phyloP scores from a whole-genome alignment of 2,113 vertebrate species.

The Poecile atricapillus region DNA sequence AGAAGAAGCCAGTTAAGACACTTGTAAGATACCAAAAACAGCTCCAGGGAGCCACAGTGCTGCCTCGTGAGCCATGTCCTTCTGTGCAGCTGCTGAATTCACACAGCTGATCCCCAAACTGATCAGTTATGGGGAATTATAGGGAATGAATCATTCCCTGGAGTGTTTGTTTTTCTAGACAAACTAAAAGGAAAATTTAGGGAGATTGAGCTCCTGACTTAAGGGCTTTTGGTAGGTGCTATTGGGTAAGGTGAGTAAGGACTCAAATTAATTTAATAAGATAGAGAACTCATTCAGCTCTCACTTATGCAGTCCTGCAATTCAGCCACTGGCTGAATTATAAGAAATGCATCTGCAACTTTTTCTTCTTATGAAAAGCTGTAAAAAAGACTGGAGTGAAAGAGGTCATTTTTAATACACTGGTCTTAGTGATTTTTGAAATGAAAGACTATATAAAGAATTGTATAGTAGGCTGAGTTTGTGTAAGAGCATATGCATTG shows the following conservation, averaged over 20 bases:
- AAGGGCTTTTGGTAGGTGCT: background rate
- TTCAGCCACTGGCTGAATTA: background rate
- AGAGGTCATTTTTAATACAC: background rate
- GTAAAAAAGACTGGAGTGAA: background rate
- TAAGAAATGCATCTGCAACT: background rate
- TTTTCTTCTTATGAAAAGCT: background rate
- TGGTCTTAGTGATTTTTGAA: background rate
- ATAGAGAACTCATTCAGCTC: background rate
- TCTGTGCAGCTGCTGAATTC: background rate
- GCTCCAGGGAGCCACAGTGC: background rate
- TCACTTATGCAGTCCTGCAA: background rate
- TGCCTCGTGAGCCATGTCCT: accelerated
- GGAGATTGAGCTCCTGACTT: background rate
- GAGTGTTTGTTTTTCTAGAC: background rate
- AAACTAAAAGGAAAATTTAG: background rate
- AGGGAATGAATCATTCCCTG: background rate
- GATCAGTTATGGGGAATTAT: background rate
- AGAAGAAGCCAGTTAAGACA: background rate
- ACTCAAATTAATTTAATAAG: background rate
- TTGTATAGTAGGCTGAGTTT: background rate
- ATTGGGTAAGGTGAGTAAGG: background rate
- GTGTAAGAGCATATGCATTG: background rate
- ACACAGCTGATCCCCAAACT: background rate
- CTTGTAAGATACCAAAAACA: background rate
- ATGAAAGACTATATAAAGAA: background rate